Conservation (phyloP, 2,797 vertebrate genomes). For the Huso huso region DNA sequence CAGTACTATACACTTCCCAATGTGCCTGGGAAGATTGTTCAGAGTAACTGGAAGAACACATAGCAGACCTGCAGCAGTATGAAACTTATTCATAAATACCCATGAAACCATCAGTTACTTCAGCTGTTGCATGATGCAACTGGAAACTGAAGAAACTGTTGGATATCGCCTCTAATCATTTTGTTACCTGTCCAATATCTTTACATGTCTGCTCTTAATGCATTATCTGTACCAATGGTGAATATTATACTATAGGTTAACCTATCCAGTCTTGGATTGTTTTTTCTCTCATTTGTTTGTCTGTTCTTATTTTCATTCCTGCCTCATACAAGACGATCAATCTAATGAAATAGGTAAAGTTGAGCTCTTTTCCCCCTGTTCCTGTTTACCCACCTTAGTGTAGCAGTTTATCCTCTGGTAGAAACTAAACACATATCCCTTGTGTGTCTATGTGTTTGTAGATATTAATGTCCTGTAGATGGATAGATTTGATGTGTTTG, state of each 20-base stretch:
- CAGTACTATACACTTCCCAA: too few species aligned
- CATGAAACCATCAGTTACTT: too few species aligned
- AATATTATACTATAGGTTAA: not conserved
- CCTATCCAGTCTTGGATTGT: slow-evolving; percentile 36
- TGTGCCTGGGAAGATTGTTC: too few species aligned
- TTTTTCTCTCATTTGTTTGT: slow-evolving; percentile 26
- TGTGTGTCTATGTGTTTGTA: slow-evolving; percentile 16
- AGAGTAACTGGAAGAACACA: too few species aligned
- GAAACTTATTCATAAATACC: too few species aligned
- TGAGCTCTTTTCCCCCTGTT: not conserved
- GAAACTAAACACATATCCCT: not conserved
- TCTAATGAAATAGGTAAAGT: slow-evolving; percentile 68
- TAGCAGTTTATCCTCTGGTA: slow-evolving; percentile 1
- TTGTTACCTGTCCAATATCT: not conserved
- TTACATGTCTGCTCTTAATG: not conserved
- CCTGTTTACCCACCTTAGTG: slow-evolving; percentile 15
- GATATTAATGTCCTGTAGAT: slow-evolving; percentile 1
- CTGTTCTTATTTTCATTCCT: slow-evolving; percentile 68
- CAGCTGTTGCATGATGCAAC: not conserved
- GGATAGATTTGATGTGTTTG: slow-evolving; percentile 4
- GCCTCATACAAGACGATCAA: slow-evolving; percentile 68
- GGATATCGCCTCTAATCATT: not conserved
- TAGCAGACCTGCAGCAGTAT: too few species aligned
- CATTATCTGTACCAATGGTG: not conserved
- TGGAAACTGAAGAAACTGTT: not conserved